Conservation (phyloP, 2,888 invertebrate genomes). For the Archips crataeganus region DNA sequence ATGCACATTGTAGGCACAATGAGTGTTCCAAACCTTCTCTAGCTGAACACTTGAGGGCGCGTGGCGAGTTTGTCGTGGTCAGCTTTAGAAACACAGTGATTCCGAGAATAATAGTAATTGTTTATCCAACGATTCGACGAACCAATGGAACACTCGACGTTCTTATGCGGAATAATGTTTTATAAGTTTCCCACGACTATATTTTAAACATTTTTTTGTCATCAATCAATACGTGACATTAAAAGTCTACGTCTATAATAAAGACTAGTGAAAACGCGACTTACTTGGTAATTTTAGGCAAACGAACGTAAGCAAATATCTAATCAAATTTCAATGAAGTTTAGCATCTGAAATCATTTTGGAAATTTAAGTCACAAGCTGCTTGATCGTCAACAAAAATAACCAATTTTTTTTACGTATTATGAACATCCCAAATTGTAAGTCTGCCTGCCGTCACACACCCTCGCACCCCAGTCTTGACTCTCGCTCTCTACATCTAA, state of each 20-base stretch:
- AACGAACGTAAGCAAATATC: too few relatives aligned
- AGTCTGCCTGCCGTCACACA: constrained; percentile 12
- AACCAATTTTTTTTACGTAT: neutral
- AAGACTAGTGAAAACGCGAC: too few relatives aligned
- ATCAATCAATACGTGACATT: too few relatives aligned
- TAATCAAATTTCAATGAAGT: too few relatives aligned
- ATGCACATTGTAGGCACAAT: constrained; percentile 47
- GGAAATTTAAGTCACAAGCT: neutral
- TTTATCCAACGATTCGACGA: neutral
- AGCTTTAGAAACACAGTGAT: neutral
- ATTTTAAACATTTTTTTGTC: too few relatives aligned
- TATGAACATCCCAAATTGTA: constrained; percentile 19
- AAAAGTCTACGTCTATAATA: too few relatives aligned
- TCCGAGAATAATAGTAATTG: neutral
- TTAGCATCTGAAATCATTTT: neutral
- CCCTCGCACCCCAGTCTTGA: constrained; percentile 66
- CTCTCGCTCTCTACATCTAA: constrained; percentile 58
- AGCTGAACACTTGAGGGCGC: constrained; percentile 30
- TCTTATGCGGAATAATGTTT: neutral
- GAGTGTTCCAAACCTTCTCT: constrained; percentile 39
- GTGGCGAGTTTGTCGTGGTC: neutral
- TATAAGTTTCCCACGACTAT: neutral
- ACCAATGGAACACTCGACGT: neutral
- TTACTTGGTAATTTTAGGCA: too few relatives aligned
- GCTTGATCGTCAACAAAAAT: neutral